Evolutionary conservation across 2,888 invertebrate species (phyloP).

Genomic region (Pheosia gnoma): DNA sequence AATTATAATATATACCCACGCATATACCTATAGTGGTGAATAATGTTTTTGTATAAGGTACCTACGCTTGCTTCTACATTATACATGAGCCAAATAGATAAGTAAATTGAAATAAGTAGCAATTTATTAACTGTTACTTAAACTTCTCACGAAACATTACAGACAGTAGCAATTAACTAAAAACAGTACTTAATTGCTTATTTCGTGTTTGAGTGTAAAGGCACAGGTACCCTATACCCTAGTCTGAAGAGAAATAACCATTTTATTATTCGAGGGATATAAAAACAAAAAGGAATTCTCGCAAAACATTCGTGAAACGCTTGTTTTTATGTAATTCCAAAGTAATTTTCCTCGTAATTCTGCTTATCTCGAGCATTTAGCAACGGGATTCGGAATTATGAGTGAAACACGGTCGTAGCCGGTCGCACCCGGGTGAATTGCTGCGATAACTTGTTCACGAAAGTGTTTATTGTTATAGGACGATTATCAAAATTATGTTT

Average conservation of each 20-base stretch:
- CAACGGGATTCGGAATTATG: constrained; percentile 1
- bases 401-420: neutral
- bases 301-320: neutral
- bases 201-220: neutral
- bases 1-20: too few relatives aligned
- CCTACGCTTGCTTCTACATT: too few relatives aligned
- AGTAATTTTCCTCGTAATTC: neutral
- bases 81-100: too few relatives aligned
- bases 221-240: too few relatives aligned
- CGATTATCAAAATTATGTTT: neutral
- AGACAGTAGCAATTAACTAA: too few relatives aligned
- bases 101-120: too few relatives aligned
- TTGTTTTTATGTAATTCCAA: neutral
- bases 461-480: neutral
- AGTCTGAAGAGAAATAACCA: neutral
- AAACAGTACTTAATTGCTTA: too few relatives aligned
- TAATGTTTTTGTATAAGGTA: too few relatives aligned
- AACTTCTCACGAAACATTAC: too few relatives aligned
- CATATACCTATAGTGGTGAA: too few relatives aligned
- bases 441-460: neutral
- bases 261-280: neutral
- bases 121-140: too few relatives aligned
- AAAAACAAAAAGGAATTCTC: neutral
- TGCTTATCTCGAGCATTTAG: neutral
- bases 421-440: neutral